Evolutionary conservation across 64 coral and sea anemone species (phyloP), one percentile per base, ranked within the genome.

Genomic region (Catalaphyllia jardinei): DNA sequence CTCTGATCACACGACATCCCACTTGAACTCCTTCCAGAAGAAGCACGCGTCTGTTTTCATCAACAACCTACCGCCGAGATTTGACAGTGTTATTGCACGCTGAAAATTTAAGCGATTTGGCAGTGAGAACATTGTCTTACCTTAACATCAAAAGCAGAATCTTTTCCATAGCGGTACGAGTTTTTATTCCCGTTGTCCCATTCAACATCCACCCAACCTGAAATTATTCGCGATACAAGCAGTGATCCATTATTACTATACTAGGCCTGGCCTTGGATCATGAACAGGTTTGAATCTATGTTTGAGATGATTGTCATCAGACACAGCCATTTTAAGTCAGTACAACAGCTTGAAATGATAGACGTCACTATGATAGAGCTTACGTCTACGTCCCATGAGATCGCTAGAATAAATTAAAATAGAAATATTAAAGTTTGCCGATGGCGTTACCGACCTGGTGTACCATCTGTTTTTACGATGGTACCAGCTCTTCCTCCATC

Each of bases 141-240:
- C 55, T 87, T 90, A 22, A 95, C 17, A 90, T 95, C 93, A 79
- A 95, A 87, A 49, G 89, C 89, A 4, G 86, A 83, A 5, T 95
- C 93, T 88, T 95, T 95, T 49, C 93, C 93, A 76, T 65, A 95
- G 46, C 93, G 93, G 87, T 95, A 95, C 55, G 89, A 91, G 71
- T 95, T 95, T 57, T 82, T 87, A 4, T 22, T 87, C 6, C 83
- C 89, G 64, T 52, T 64, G 64, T 95, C 93, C 93, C 93, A 95
- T 14, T 90, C 33, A 29, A 91, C 77, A 73, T 91, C 93, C 5
- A 95, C 93, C 82, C 93, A 95, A 64, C 93, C 93, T 94, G 14
- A 80, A 71, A 88, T 0, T 25, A 74, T 46, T 54, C 28, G 20
- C 57, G 28, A 55, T 51, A 1, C 13, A 3, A 29, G 46, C 2